Evolutionary conservation across 1,140 invertebrate genomes (phyloP).

Genomic region (Helicoverpa zea): DNA sequence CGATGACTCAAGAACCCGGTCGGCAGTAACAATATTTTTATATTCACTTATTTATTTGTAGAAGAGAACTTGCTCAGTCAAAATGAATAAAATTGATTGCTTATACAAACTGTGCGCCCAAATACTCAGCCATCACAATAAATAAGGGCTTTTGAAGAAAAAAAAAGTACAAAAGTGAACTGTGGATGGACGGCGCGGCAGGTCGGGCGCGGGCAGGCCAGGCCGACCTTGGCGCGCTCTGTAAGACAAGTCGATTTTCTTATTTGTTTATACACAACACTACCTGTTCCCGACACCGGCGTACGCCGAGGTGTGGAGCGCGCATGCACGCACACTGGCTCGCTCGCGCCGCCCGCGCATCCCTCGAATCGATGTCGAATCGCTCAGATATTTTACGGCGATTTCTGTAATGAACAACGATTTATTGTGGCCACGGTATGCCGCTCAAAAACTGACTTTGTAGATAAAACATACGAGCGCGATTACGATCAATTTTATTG

Average conservation of each 20-base stretch:
- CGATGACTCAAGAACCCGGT: slow-evolving; percentile 39
- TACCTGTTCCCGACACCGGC: slow-evolving; percentile 75
- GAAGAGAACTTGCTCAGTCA: slow-evolving; percentile 81
- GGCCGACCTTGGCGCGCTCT: slow-evolving; percentile 78
- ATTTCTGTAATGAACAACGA: slow-evolving; percentile 83
- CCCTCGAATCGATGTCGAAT: slow-evolving; percentile 68
- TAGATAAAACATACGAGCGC: slow-evolving; percentile 74
- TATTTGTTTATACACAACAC: slow-evolving; percentile 86
- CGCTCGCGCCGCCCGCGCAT: slow-evolving; percentile 46
- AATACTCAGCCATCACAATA: slow-evolving; percentile 85
- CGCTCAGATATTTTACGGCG: slow-evolving; percentile 80
- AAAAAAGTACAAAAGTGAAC: slow-evolving; percentile 78
- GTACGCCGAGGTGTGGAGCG: slow-evolving; percentile 56
- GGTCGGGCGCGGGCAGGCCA: slow-evolving; percentile 59
- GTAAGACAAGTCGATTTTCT: slow-evolving; percentile 85
- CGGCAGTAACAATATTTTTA: slow-evolving; percentile 67
- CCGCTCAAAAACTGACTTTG: slow-evolving; percentile 75
- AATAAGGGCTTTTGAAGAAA: slow-evolving; percentile 81
- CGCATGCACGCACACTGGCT: slow-evolving; percentile 61
- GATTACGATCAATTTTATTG: slow-evolving; percentile 77
- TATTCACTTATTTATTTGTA: slow-evolving; percentile 84
- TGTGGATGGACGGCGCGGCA: slow-evolving; percentile 66
- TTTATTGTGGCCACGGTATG: slow-evolving; percentile 79
- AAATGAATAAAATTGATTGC: slow-evolving; percentile 87
- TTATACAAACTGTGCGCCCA: slow-evolving; percentile 86